Evolutionary conservation across 2,113 vertebrate genomes (phyloP).

Genomic region (Alectura lathami): DNA sequence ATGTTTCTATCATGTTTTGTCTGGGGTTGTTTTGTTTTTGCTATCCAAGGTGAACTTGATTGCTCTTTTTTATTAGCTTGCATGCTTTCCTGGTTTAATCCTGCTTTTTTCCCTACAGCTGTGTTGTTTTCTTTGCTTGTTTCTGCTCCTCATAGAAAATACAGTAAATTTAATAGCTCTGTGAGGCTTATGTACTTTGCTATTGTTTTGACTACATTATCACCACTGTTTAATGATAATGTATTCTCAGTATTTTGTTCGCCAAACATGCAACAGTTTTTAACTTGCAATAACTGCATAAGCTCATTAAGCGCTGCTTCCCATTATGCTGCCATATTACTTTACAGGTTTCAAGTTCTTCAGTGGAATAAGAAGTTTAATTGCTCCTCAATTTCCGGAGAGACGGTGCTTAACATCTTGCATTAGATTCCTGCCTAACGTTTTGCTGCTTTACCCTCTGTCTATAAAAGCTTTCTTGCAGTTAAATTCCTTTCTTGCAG

Average conservation of each 20-base stretch:
- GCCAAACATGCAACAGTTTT: slow-evolving; percentile 23
- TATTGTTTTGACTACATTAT: neutral
- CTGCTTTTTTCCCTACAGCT: neutral
- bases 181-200: neutral
- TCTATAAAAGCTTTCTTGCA: neutral
- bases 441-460: neutral
- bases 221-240: neutral
- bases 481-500: slow-evolving; percentile 9
- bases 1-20: neutral
- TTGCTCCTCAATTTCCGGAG: neutral
- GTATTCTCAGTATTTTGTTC: slow-evolving; percentile 25
- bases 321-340: slow-evolving; percentile 6
- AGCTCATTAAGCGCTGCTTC: slow-evolving; percentile 3
- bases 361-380: slow-evolving; percentile 22
- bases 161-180: slow-evolving; percentile 4
- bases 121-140: neutral
- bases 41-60: neutral
- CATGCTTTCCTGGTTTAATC: neutral
- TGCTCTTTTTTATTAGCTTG: neutral
- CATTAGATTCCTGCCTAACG: slow-evolving; percentile 12
- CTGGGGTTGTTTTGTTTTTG: neutral
- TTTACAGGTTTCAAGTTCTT: slow-evolving; percentile 30
- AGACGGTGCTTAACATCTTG: neutral
- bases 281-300: slow-evolving; percentile 21
- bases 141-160: slow-evolving; percentile 14